Percentiles rank a stretch among this genome's conserved stretches.
phyloP scores from a whole-genome alignment of 1,140 invertebrate genomes.

The Phenacoccus solenopsis region DNA sequence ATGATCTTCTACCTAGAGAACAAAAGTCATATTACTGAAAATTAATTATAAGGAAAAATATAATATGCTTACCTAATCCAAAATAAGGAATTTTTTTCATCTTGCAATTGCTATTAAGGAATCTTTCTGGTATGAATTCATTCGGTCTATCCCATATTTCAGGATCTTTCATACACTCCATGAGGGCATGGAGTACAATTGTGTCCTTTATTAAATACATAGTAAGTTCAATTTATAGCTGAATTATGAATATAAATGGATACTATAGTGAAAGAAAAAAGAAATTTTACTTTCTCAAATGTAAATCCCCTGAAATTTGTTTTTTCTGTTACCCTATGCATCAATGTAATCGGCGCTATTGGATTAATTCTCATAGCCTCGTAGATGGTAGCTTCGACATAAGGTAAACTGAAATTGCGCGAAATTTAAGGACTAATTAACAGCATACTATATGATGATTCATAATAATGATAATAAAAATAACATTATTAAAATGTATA shows the following conservation, averaged over 20 bases:
- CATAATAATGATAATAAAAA: no score
- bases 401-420: constrained; percentile 30
- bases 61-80: background rate
- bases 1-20: background rate
- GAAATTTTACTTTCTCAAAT: constrained; percentile 30
- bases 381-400: constrained; percentile 37
- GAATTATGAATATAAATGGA: no score
- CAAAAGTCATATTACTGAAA: no score
- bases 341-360: constrained; percentile 30
- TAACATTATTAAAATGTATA: no score
- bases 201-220: no score
- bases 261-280: no score
- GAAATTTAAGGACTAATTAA: no score
- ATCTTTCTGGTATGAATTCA: constrained; percentile 1
- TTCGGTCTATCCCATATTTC: background rate
- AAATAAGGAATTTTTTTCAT: background rate
- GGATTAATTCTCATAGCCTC: constrained; percentile 38
- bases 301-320: constrained; percentile 27
- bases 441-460: background rate
- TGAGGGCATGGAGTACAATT: no score
- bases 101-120: background rate
- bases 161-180: background rate
- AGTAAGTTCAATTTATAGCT: no score
- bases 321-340: constrained; percentile 21
- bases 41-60: no score